Percentiles rank a stretch among this genome's conserved stretches.
phyloP scores from a whole-genome alignment of 2,797 vertebrate genomes.

The Apodemus agrarius region DNA sequence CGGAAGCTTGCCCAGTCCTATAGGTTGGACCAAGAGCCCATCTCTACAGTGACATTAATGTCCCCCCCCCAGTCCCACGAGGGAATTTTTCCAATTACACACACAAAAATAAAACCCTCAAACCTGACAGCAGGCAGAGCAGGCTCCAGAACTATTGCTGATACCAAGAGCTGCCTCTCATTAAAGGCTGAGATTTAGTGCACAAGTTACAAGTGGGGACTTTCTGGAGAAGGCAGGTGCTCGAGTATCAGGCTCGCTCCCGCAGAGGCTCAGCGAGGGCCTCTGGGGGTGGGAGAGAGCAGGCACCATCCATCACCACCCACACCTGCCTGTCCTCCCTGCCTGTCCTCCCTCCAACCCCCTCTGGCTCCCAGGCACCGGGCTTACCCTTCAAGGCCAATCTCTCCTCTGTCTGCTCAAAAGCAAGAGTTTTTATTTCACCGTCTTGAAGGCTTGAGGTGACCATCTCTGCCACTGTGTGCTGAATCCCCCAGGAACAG shows the following conservation, averaged over 20 bases:
- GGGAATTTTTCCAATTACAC: conserved; percentile 59
- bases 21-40: not conserved
- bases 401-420: not conserved
- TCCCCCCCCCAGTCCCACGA: not conserved
- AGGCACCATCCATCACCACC: not conserved
- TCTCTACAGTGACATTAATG: conserved; percentile 29
- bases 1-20: not conserved
- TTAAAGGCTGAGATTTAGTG: conserved; percentile 34
- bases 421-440: not conserved
- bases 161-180: conserved; percentile 27
- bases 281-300: not conserved
- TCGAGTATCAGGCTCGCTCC: accelerated
- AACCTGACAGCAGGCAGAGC: not conserved
- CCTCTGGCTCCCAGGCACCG: accelerated
- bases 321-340: not conserved
- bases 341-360: not conserved
- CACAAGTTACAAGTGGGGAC: not conserved
- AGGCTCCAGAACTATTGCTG: not conserved
- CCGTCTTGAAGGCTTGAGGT: accelerated
- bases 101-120: conserved; percentile 45
- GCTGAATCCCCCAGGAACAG: not conserved
- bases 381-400: not conserved
- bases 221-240: not conserved
- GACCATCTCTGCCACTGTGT: accelerated
- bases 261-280: accelerated